These are phyloP conservation scores for Sebastes cheni DNA, from an alignment of 2,797 vertebrate species.

Conservation along the genomic window DNA sequence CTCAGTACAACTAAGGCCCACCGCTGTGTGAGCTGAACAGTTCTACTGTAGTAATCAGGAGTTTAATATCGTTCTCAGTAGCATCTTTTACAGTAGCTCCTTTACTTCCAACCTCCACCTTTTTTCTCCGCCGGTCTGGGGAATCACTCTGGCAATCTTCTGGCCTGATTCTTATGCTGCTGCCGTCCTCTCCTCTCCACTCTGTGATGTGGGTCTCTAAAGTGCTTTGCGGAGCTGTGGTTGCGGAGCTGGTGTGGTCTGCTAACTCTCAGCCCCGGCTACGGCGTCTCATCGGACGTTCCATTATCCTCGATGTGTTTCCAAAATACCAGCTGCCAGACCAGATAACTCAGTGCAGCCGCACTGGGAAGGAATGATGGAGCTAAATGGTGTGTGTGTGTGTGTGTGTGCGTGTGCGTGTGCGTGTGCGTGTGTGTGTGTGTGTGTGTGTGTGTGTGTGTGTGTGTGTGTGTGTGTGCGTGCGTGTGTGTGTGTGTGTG, in stretches of 20 bases:
- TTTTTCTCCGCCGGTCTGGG: neutral
- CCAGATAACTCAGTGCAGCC: slow-evolving; percentile 17
- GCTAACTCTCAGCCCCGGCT: slow-evolving; percentile 23
- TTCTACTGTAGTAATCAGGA: neutral
- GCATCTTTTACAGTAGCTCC: neutral
- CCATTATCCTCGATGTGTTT: slow-evolving; percentile 34
- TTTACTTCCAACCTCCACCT: neutral
- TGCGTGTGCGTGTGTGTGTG: neutral
- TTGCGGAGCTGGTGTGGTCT: slow-evolving; percentile 5
- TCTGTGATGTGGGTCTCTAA: neutral
- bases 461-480: too few species aligned
- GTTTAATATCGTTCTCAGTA: neutral
- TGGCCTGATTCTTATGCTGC: slow-evolving; percentile 10
- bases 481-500: too few species aligned
- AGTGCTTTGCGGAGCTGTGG: neutral
- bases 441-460: too few species aligned
- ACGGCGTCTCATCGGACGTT: slow-evolving; percentile 23
- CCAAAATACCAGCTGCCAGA: slow-evolving; percentile 12
- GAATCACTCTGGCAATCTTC: neutral
- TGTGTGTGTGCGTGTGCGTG: neutral
- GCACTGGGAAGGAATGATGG: neutral
- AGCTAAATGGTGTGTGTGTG: neutral
- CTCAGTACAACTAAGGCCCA: neutral
- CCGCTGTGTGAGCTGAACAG: neutral
- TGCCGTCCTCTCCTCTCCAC: neutral